Percentiles rank a stretch among this genome's conserved stretches.
These are phyloP conservation scores for Acrocephalus kingi DNA, from an alignment of 2,113 vertebrate genomes.

Conservation along the genomic window DNA sequence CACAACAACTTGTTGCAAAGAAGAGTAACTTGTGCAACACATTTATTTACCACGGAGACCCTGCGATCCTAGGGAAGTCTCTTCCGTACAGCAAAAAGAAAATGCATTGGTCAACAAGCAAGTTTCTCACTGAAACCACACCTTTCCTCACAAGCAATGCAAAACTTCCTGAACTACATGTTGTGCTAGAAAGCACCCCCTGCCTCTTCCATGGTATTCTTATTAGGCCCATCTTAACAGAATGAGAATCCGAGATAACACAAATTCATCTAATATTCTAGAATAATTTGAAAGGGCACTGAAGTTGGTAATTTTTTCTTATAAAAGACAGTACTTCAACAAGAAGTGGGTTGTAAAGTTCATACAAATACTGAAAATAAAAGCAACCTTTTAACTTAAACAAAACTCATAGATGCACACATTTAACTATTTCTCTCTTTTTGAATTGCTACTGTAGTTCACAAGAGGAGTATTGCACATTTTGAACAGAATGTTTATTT, in stretches of 20 bases:
- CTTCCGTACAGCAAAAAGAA: background rate
- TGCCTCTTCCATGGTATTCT: background rate
- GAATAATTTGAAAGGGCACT: background rate
- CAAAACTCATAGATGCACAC: fast-evolving
- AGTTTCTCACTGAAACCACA: background rate
- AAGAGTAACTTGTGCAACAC: background rate
- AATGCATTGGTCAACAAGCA: fast-evolving
- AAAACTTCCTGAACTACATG: background rate
- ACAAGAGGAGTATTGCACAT: fast-evolving
- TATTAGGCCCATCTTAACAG: background rate
- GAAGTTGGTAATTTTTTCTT: background rate
- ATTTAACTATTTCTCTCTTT: background rate
- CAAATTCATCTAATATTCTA: background rate
- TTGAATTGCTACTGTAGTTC: background rate
- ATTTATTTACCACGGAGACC: background rate
- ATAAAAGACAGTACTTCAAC: background rate
- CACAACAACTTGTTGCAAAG: background rate
- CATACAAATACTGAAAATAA: background rate
- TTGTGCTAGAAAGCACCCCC: background rate
- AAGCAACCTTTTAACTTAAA: background rate
- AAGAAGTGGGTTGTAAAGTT: background rate
- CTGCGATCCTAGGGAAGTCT: background rate
- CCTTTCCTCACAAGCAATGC: background rate
- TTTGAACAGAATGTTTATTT: background rate
- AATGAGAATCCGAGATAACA: background rate